phyloP scores from a whole-genome alignment of 2,888 invertebrate genomes.

The Agrilus cyanescens region DNA sequence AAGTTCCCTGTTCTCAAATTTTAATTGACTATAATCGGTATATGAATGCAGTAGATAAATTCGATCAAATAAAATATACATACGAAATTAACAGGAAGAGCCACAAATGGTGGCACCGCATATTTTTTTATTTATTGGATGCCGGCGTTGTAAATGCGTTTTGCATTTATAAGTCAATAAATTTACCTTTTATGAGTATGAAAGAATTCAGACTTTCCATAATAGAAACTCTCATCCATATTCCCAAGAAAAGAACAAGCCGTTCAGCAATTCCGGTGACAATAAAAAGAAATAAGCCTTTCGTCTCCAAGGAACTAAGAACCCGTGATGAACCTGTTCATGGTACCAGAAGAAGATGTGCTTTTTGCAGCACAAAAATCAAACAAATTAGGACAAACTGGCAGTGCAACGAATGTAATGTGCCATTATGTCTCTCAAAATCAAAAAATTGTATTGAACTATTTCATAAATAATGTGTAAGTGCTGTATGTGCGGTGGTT shows the following conservation, averaged over 20 bases:
- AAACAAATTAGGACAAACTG: slow-evolving; percentile 5
- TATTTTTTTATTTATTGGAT: slow-evolving; percentile 21
- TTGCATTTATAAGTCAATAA: too few relatives aligned
- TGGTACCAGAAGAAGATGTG: too few relatives aligned
- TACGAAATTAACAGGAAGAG: slow-evolving; percentile 21
- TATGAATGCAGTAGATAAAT: slow-evolving; percentile 22
- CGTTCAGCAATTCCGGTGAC: too few relatives aligned
- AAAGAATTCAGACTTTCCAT: too few relatives aligned
- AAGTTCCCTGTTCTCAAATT: slow-evolving; percentile 14
- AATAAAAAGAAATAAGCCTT: too few relatives aligned
- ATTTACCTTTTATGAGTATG: too few relatives aligned
- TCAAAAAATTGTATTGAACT: neutral
- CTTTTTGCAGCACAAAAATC: slow-evolving; percentile 6
- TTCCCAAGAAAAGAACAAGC: too few relatives aligned
- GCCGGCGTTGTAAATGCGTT: slow-evolving; percentile 17
- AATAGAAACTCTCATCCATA: neutral
- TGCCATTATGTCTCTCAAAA: slow-evolving; percentile 1
- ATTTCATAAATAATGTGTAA: too few relatives aligned
- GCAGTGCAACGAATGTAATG: neutral
- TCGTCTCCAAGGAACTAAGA: too few relatives aligned
- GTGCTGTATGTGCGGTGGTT: too few relatives aligned
- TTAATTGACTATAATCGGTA: slow-evolving; percentile 20
- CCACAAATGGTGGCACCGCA: slow-evolving; percentile 21
- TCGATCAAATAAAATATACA: slow-evolving; percentile 16
- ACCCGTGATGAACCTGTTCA: neutral